phyloP scores from a whole-genome alignment of 92 coral and sea anemone species.

The Phymanthus crucifer region DNA sequence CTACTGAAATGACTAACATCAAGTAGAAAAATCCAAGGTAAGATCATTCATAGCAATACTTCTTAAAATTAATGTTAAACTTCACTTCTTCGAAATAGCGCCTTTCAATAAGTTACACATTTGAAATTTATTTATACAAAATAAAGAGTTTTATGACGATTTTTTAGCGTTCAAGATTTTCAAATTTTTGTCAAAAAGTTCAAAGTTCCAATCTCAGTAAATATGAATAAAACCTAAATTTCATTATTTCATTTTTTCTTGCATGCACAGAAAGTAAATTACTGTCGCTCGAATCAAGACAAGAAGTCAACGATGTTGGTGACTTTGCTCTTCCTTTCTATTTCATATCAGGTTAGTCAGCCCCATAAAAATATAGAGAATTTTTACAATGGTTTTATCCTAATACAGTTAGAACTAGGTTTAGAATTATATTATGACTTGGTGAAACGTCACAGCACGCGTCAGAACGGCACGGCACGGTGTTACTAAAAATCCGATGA shows the following conservation, averaged over 20 bases:
- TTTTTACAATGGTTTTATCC: not conserved
- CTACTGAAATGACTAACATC: not conserved
- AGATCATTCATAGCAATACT: not conserved
- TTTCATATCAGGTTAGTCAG: not conserved
- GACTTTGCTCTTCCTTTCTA: not conserved
- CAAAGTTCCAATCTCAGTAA: not conserved
- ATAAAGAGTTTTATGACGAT: not conserved
- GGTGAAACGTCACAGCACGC: no score
- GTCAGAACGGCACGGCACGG: no score
- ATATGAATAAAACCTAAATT: not conserved
- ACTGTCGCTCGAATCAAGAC: not conserved
- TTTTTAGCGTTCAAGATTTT: not conserved
- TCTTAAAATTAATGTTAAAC: not conserved
- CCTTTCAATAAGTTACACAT: not conserved
- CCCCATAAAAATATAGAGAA: not conserved
- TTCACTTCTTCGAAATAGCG: not conserved
- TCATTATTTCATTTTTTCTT: not conserved
- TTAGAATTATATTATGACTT: no score
- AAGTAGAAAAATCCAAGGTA: conserved; percentile 1
- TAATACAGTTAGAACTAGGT: no score
- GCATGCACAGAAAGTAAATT: not conserved
- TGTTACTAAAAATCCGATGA: no score
- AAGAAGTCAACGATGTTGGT: conserved; percentile 5
- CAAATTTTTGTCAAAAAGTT: no score
- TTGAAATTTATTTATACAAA: not conserved